A percentile compares a stretch with the other conserved stretches of the same genome.
Conservation (phyloP, 2,797 vertebrate species). For the Cuniculus paca region DNA sequence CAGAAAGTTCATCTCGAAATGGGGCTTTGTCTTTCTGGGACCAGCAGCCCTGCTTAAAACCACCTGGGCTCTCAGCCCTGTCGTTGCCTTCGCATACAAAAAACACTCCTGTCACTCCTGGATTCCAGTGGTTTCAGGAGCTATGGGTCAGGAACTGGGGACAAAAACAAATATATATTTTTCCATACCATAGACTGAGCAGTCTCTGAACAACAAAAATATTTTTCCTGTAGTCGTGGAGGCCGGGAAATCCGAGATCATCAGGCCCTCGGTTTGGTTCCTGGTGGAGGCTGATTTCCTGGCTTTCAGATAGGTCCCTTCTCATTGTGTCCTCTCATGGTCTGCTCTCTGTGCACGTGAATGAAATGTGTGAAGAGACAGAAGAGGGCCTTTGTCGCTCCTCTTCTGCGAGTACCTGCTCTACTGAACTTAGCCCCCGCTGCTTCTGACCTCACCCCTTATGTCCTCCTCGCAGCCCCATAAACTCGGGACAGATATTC, state of each 20-base stretch:
- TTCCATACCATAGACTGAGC: background rate
- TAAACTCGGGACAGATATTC: background rate
- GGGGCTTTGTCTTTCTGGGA: background rate
- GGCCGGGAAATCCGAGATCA: background rate
- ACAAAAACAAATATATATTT: background rate
- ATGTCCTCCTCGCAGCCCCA: background rate
- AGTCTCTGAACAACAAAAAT: background rate
- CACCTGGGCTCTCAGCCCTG: background rate
- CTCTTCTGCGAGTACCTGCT: background rate
- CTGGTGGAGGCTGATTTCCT: background rate
- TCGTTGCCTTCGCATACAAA: background rate
- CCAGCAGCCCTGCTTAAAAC: background rate
- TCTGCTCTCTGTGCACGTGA: background rate
- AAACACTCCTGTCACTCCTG: background rate
- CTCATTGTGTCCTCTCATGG: background rate
- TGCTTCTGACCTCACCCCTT: background rate
- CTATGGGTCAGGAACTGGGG: background rate
- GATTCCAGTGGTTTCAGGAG: background rate
- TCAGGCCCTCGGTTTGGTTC: background rate
- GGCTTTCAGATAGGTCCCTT: background rate
- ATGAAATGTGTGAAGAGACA: fast-evolving
- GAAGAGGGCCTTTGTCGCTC: background rate
- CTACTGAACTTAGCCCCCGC: background rate
- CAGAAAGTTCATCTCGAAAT: background rate
- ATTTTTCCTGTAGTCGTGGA: background rate